Base-by-base conservation (phyloP, 2,113 vertebrate genomes). In the Phylloscopus whistleri region DNA sequence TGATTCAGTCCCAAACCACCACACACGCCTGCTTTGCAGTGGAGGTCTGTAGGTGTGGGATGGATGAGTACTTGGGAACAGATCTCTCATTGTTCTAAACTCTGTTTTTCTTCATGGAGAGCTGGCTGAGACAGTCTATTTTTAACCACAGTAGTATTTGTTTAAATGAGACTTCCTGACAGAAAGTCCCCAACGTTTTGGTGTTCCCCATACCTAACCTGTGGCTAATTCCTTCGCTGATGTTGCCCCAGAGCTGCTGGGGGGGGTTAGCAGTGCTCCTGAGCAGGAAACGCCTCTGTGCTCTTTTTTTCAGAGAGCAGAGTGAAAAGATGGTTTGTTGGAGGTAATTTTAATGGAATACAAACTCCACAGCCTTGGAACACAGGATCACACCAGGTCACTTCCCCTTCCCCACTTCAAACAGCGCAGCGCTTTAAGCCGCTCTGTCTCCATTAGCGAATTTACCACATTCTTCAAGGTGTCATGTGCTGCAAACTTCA, bases 341-440 rank as follows among this genome's bases (percentile, higher is more conserved):
- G 63, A 97, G 56, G 60, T 70, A 86, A 83, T 69, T 62, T 90
- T 94, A 96, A 89, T 84, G 87, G 84, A 87, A 93, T 93, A 78
- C 43, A 87, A 96, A 93, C 90, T 90, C 73, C 48, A 35, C 52
- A 87, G 87, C 80, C 92, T 94, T 93, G n/a, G 13, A 78, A 93
- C 14, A 23, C 79, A 68, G 89, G 93, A 97, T 96, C 96, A 92
- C 90, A 83, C 75, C 21, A 83, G 95, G 94, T 97, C 96, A 94
- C 91, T 97, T 97, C 95, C 94, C 92, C 68, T 95, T 95, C 92
- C 95, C 89, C 84, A 70, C 96, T 95, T 96, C 90, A 93, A 93
- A 90, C 66, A 66, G 90, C 12, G 3, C 87, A 93, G 87, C 0
- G 0, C 68, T 87, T 92, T 95, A 95, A 95, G 88, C 89, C 13